These are phyloP conservation scores for Charadrius vociferus DNA, from an alignment of 2,113 vertebrate species.

Conservation along the genomic window DNA sequence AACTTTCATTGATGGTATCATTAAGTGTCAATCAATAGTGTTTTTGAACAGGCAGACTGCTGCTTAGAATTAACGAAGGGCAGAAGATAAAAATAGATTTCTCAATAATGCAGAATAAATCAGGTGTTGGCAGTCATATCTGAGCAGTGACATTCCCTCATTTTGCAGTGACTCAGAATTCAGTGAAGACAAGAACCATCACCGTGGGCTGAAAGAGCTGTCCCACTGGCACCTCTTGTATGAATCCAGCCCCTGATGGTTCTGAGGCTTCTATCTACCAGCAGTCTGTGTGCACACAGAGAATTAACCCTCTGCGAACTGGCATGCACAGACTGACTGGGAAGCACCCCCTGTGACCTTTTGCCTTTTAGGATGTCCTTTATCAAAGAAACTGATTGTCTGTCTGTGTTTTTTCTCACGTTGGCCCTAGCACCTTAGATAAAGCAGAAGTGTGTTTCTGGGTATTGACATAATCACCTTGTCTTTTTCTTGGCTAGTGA, in stretches of 20 bases:
- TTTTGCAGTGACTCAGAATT: neutral
- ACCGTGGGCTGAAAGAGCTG: neutral
- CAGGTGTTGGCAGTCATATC: neutral
- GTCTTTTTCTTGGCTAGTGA: neutral
- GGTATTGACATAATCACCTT: neutral
- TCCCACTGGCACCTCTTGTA: neutral
- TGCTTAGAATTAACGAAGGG: neutral
- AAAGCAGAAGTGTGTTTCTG: neutral
- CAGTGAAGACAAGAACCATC: neutral
- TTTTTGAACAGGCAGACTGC: neutral
- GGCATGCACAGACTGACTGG: neutral
- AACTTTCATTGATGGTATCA: neutral
- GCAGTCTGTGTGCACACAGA: neutral
- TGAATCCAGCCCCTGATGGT: neutral
- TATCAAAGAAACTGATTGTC: neutral
- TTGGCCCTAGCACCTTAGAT: neutral
- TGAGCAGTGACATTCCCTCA: neutral
- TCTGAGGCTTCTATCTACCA: neutral
- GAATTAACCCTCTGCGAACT: neutral
- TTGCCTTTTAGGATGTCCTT: neutral
- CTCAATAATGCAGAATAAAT: slow-evolving; percentile 18
- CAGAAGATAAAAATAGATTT: slow-evolving; percentile 11
- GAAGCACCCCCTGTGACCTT: rapidly evolving
- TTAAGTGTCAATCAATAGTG: neutral
- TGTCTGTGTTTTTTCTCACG: neutral